Evolutionary conservation across 1,140 invertebrate species (phyloP), one percentile per base, ranked within the genome.

Genomic region (Sycobia sp.): DNA sequence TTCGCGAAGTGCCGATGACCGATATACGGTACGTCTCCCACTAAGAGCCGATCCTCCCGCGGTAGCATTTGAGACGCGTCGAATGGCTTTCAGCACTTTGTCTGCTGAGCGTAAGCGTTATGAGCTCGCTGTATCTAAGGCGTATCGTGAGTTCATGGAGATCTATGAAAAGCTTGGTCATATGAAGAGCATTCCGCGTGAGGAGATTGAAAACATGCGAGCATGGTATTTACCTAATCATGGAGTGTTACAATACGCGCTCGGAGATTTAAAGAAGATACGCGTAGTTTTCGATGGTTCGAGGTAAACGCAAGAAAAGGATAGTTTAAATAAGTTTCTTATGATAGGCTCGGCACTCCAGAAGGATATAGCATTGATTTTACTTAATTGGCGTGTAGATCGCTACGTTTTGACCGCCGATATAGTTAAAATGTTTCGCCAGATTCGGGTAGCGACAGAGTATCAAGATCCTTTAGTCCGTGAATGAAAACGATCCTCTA

Each of bases 391-490:
- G n/a, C n/a, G n/a, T n/a, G n/a, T n/a, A n/a, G n/a, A 53, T 60
- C 1, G 65, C 63, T 47, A 71, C 74, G 34, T n/a, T 36, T 34
- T 1, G 70, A 72, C 34, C n/a, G n/a, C n/a, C n/a, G n/a, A n/a
- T n/a, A n/a, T n/a, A n/a, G n/a, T n/a, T n/a, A n/a, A n/a, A n/a
- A 73, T 73, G 68, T 76, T 69, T 60, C 59, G 72, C 3, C 71
- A 73, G 34, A 67, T 75, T 11, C n/a, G 38, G 16, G 53, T 76
- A 4, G 41, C 67, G 46, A n/a, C 44, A n/a, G 39, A 62, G 9
- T 58, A 72, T 51, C 14, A 4, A 8, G 57, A 73, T 77, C 4
- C 5, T 76, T 0, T 76, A 75, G 73, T 25, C 65, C 14, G 0
- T 23, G 9, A 49, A n/a, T 4, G 13, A 46, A 0, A n/a, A 10